Conservation (phyloP, 1,140 invertebrate species). For the Pissodes strobi region DNA sequence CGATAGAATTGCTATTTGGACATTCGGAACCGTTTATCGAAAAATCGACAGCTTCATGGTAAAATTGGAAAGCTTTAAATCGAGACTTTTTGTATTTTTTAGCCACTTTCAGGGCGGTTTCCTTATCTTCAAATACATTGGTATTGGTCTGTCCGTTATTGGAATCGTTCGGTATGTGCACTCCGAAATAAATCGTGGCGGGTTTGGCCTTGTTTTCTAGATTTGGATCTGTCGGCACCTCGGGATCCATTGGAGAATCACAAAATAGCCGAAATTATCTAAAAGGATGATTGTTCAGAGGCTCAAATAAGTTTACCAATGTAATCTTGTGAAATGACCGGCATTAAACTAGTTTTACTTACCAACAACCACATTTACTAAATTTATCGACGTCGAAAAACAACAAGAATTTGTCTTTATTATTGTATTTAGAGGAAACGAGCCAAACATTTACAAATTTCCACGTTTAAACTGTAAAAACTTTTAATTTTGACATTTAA, state of each 20-base stretch:
- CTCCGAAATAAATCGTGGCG: slow-evolving; percentile 49
- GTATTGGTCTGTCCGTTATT: slow-evolving; percentile 37
- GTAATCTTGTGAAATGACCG: too few relatives aligned
- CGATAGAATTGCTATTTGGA: slow-evolving; percentile 41
- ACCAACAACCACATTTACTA: too few relatives aligned
- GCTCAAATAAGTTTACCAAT: too few relatives aligned
- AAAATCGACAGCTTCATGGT: slow-evolving; percentile 74
- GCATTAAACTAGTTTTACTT: too few relatives aligned
- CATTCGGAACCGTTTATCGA: slow-evolving; percentile 61
- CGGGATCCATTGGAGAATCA: slow-evolving; percentile 10
- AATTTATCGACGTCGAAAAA: too few relatives aligned
- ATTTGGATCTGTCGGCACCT: background rate
- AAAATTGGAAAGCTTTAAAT: slow-evolving; percentile 74
- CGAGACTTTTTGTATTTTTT: slow-evolving; percentile 74
- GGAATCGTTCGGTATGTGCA: slow-evolving; percentile 49
- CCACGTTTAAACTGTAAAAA: too few relatives aligned
- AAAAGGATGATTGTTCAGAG: too few relatives aligned
- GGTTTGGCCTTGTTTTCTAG: slow-evolving; percentile 7
- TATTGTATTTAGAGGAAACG: too few relatives aligned
- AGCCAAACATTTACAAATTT: too few relatives aligned
- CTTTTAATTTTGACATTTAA: too few relatives aligned
- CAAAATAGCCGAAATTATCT: too few relatives aligned
- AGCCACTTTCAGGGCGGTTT: slow-evolving; percentile 71
- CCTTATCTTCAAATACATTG: slow-evolving; percentile 70
- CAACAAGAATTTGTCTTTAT: too few relatives aligned